phyloP scores from a whole-genome alignment of 2,797 vertebrate genomes.

The Malurus leucopterus region DNA sequence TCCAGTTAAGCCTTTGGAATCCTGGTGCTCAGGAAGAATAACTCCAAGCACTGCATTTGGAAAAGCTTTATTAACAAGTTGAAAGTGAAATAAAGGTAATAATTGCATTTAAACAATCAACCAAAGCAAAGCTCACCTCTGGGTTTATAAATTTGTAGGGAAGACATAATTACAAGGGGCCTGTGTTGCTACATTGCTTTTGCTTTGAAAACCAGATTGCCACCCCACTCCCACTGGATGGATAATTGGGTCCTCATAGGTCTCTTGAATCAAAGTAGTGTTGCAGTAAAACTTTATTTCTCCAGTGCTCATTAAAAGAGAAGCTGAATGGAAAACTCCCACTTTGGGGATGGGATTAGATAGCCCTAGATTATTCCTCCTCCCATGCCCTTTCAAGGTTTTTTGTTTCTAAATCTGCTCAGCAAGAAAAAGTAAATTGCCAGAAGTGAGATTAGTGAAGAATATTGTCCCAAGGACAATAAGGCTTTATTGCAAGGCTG shows the following conservation, averaged over 20 bases:
- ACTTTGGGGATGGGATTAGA: slow-evolving; percentile 76
- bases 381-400: slow-evolving; percentile 69
- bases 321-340: slow-evolving; percentile 77
- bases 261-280: slow-evolving; percentile 72
- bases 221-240: slow-evolving; percentile 55
- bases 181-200: slow-evolving; percentile 67
- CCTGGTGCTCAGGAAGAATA: slow-evolving; percentile 22
- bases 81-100: slow-evolving; percentile 76
- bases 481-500: slow-evolving; percentile 72
- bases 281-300: slow-evolving; percentile 78
- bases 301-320: slow-evolving; percentile 73
- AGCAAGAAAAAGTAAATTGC: slow-evolving; percentile 81
- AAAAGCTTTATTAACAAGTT: slow-evolving; percentile 60
- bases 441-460: slow-evolving; percentile 81
- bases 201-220: slow-evolving; percentile 72
- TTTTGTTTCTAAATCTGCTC: slow-evolving; percentile 82
- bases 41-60: slow-evolving; percentile 31
- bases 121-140: slow-evolving; percentile 75
- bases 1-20: slow-evolving; percentile 31
- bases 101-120: slow-evolving; percentile 74
- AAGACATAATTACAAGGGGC: slow-evolving; percentile 67
- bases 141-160: slow-evolving; percentile 69
- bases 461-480: slow-evolving; percentile 80
- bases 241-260: slow-evolving; percentile 76
- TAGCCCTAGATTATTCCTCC: slow-evolving; percentile 69